Conservation (phyloP, 1,140 invertebrate species). For the Eciton burchellii region DNA sequence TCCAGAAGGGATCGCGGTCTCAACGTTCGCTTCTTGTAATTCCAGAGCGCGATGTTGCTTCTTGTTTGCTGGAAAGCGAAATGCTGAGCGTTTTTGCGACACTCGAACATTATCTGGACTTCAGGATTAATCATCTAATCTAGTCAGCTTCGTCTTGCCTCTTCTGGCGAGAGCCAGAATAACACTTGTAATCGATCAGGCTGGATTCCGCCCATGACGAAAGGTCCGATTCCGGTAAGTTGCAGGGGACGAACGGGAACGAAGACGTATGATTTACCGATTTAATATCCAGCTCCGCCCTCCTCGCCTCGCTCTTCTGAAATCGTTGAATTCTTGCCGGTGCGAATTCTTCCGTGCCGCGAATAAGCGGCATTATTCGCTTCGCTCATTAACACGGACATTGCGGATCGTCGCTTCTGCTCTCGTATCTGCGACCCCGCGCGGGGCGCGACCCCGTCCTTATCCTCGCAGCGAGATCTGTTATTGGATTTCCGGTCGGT, state of each 20-base stretch:
- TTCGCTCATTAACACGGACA: conserved; percentile 34
- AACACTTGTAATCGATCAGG: conserved; percentile 34
- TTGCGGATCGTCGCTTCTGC: conserved; percentile 26
- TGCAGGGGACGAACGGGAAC: conserved; percentile 30
- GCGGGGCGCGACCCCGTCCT: conserved; percentile 34
- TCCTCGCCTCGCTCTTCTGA: neutral
- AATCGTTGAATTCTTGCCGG: neutral
- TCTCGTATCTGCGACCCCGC: conserved; percentile 19
- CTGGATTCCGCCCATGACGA: conserved; percentile 26
- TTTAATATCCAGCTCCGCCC: conserved; percentile 27
- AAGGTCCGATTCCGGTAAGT: conserved; percentile 24
- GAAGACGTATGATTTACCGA: conserved; percentile 44
- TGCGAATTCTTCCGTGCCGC: conserved; percentile 25
- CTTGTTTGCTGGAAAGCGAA: no score
- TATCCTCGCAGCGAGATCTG: conserved; percentile 54
- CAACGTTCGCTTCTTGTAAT: no score
- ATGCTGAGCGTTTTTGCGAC: no score
- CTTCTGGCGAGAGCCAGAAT: no score
- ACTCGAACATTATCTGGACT: no score
- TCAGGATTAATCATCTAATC: no score
- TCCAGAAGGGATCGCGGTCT: no score
- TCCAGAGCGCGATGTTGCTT: no score
- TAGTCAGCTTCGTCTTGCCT: no score
- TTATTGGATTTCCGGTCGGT: conserved; percentile 73
- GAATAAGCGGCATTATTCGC: neutral